Percentiles rank a stretch among this genome's conserved stretches.
phyloP scores from a whole-genome alignment of 2,113 vertebrate species.

The Calonectris borealis region DNA sequence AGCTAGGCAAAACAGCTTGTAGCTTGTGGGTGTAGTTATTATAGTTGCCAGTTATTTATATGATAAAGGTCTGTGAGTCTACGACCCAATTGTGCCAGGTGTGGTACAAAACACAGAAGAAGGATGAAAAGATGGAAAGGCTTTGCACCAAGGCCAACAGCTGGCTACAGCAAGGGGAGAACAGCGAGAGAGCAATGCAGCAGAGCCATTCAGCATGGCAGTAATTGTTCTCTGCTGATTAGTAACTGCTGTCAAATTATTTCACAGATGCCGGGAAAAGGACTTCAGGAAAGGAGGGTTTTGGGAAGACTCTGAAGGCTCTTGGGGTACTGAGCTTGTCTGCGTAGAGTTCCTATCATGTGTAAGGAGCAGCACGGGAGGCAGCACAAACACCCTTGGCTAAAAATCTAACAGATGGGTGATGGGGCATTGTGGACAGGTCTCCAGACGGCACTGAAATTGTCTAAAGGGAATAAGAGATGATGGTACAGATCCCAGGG shows the following conservation, averaged over 20 bases:
- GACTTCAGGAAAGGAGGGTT: background rate
- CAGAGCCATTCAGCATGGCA: background rate
- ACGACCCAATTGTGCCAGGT: accelerated
- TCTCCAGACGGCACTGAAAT: background rate
- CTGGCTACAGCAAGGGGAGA: accelerated
- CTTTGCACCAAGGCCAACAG: background rate
- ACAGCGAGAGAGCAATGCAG: background rate
- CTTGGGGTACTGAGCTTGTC: background rate
- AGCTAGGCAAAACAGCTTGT: background rate
- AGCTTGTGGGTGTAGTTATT: background rate
- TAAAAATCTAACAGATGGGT: accelerated
- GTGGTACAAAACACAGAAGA: background rate
- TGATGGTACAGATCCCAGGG: background rate
- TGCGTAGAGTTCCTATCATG: background rate
- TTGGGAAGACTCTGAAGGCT: background rate
- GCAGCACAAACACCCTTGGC: background rate
- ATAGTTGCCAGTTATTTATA: background rate
- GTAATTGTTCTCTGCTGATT: background rate
- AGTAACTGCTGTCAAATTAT: background rate
- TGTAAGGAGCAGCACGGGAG: background rate
- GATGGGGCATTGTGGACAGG: accelerated
- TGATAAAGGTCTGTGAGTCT: background rate
- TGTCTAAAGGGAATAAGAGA: background rate
- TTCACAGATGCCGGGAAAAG: background rate
- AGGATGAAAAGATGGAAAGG: background rate